Percentiles rank a stretch among this genome's conserved stretches.
These are phyloP conservation scores for Atopsyche davidsoni DNA, from an alignment of 1,140 invertebrate species.

Conservation along the genomic window DNA sequence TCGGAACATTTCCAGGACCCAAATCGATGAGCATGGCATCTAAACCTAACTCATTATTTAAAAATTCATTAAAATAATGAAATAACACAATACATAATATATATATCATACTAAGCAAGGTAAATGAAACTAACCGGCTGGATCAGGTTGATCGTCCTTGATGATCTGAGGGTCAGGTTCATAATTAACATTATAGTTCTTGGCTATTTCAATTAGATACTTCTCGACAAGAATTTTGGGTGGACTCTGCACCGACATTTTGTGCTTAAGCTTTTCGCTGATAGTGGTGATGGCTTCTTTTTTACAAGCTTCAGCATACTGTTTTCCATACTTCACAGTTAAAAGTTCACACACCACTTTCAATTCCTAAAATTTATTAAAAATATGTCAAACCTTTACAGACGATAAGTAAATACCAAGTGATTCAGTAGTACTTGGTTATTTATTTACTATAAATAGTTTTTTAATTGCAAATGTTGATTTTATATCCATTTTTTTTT, in stretches of 20 bases:
- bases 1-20: conserved; percentile 54
- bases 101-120: neutral
- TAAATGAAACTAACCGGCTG: conserved; percentile 27
- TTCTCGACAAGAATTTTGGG: conserved; percentile 94
- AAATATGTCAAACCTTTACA: neutral
- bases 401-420: neutral
- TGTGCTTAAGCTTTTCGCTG: conserved; percentile 93
- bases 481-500: neutral
- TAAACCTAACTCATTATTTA: too few species aligned
- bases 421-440: neutral
- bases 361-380: conserved; percentile 57
- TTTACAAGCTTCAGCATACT: conserved; percentile 80
- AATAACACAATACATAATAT: neutral
- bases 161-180: conserved; percentile 89
- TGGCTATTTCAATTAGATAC: conserved; percentile 94
- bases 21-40: conserved; percentile 81
- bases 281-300: conserved; percentile 73
- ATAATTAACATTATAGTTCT: conserved; percentile 88
- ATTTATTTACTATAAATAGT: too few species aligned
- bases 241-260: conserved; percentile 92
- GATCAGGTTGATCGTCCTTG: conserved; percentile 63
- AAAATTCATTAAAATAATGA: too few species aligned
- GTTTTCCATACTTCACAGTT: conserved; percentile 88
- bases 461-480: too few species aligned
- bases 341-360: conserved; percentile 89